phyloP scores from a whole-genome alignment of 2,113 vertebrate species.

The Acrocephalus kingi region DNA sequence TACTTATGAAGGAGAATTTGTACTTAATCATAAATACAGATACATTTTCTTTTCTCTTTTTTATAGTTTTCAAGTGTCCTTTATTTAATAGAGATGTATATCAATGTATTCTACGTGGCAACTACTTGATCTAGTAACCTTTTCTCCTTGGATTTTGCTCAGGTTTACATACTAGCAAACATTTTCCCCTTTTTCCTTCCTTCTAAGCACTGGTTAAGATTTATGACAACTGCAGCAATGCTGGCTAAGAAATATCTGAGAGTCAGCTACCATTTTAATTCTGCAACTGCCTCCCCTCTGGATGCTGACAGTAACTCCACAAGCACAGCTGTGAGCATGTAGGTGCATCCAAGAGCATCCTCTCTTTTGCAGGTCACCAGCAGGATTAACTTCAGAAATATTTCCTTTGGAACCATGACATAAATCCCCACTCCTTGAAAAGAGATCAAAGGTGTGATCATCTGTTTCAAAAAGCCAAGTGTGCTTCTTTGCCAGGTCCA shows the following conservation, averaged over 20 bases:
- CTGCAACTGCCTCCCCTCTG: background rate
- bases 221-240: background rate
- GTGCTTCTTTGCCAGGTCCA: background rate
- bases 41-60: background rate
- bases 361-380: background rate
- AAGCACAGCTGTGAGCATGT: accelerated
- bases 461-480: background rate
- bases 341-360: background rate
- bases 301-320: background rate
- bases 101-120: background rate
- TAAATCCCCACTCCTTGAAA: background rate
- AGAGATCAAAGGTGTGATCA: conserved; percentile 6
- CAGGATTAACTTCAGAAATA: background rate
- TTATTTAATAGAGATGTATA: background rate
- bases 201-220: background rate
- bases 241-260: background rate
- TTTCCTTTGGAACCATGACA: background rate
- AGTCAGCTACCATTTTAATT: background rate
- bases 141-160: background rate
- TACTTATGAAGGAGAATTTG: background rate
- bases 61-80: background rate
- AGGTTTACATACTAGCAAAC: background rate
- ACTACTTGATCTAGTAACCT: background rate
- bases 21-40: background rate
- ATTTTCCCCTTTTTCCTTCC: background rate